Percentiles rank a stretch among this genome's conserved stretches.
Evolutionary conservation across 2,113 vertebrate genomes (phyloP).

Genomic region (Psilopogon haemacephalus): DNA sequence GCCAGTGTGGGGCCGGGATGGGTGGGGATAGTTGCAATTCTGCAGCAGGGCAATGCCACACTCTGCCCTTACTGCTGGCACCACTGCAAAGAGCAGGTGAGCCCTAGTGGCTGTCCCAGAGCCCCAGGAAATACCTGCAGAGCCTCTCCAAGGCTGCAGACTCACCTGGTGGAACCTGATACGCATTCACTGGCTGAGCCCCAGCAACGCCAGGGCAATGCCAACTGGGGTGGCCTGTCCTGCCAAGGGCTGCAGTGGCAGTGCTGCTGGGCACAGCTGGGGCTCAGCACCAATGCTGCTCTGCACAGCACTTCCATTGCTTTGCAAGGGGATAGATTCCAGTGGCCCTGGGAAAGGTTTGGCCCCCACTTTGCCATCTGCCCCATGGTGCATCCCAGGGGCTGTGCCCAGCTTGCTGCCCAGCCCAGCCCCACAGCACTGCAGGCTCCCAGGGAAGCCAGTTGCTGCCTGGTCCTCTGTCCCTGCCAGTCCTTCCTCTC

Average conservation of each 20-base stretch:
- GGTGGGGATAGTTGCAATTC: background rate
- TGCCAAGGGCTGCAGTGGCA: background rate
- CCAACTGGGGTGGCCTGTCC: background rate
- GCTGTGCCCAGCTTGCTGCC: background rate
- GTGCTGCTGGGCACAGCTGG: accelerated
- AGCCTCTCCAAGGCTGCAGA: background rate
- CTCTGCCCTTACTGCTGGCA: background rate
- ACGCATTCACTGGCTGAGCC: accelerated
- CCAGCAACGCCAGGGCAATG: background rate
- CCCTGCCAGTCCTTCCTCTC: background rate
- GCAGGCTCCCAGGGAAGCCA: background rate
- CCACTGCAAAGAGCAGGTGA: background rate
- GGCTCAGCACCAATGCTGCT: background rate
- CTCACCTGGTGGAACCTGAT: background rate
- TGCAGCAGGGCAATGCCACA: background rate
- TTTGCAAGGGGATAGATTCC: background rate
- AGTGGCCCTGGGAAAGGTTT: background rate
- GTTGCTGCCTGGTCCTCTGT: background rate
- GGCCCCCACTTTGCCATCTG: background rate
- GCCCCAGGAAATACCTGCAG: background rate
- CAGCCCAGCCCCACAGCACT: background rate
- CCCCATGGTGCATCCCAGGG: accelerated
- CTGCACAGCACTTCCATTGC: accelerated
- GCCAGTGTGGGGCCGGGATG: background rate
- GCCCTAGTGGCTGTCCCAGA: accelerated